Conservation (phyloP, 2,797 vertebrate species). For the Ctenochaetus hawaiiensis region DNA sequence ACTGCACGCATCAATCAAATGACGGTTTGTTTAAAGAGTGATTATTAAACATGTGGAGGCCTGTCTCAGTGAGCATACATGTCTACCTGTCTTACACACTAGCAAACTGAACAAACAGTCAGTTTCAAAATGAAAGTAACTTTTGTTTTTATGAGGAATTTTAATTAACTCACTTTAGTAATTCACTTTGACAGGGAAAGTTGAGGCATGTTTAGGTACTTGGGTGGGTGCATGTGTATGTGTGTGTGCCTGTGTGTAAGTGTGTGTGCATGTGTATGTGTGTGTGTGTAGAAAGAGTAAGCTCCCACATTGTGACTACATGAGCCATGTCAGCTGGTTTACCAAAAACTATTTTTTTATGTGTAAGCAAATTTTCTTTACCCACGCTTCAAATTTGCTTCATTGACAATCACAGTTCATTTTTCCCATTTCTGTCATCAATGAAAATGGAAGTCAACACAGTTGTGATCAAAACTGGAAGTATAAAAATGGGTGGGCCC, state of each 20-base stretch:
- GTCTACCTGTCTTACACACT: not conserved
- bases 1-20: conserved; percentile 32
- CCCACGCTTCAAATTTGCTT: too few relatives aligned
- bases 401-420: too few relatives aligned
- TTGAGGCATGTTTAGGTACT: not conserved
- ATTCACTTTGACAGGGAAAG: not conserved
- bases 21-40: not conserved
- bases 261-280: not conserved
- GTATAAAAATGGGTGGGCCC: too few relatives aligned
- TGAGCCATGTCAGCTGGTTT: too few relatives aligned
- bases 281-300: too few relatives aligned
- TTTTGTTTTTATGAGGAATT: not conserved
- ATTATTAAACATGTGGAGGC: conserved; percentile 58
- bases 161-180: not conserved
- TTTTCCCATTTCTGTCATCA: too few relatives aligned
- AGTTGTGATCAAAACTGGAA: too few relatives aligned
- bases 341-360: too few relatives aligned
- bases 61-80: conserved; percentile 20
- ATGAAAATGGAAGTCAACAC: too few relatives aligned
- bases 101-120: conserved; percentile 3
- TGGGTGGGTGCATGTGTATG: conserved; percentile 5
- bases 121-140: conserved; percentile 10
- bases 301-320: too few relatives aligned
- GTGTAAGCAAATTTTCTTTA: too few relatives aligned
- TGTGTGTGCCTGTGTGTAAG: not conserved